Base-by-base conservation (phyloP, 2,797 vertebrate species). In the Neosalanx taihuensis region DNA sequence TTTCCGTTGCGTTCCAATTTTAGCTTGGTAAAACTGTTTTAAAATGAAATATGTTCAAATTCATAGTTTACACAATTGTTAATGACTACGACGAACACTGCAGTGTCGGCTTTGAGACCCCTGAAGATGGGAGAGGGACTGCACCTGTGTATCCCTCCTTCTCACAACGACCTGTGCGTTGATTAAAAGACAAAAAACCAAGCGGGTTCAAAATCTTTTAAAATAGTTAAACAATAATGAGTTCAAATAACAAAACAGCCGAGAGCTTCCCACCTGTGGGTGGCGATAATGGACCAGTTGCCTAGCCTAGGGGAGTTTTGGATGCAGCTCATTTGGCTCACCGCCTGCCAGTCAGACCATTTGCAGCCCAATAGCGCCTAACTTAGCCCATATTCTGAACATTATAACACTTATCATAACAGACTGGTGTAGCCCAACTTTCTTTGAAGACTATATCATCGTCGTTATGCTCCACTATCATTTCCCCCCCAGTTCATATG, bases 251-350 rank as follows among this genome's bases (percentile, higher is more conserved):
- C 18, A n/a, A 17, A 2, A 56, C 51, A 56, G n/a, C 51, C 17
- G 13, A 46, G 4, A 46, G 33, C 17, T 15, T 20, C 10, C 10
- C 23, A 9, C 86, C 91, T 65, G 80, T 46, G 74, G 89, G 87
- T 72, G 89, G 90, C 86, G 89, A 79, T 70, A 79, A 69, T 5
- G 63, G 73, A 74, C 75, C 75, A 23, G 53, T 71, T 70, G 74
- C 67, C 61, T 59, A 72, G 74, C 67, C 64, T 59, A 26, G 4
- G 23, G 4, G 7, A 49, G 76, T 69, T 69, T 51, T 79, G 67
- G 72, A 73, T 70, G 46, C 41, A 46, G 69, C 66, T 74, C 75
- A 67, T 83, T 79, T 73, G 53, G 67, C 65, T 67, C 31, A 6
- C 23, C 30, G 17, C 5, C 65, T 76, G 57, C 71, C 60, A 35